Conservation (phyloP, 2,113 vertebrate species). For the Melanocharis versteri region DNA sequence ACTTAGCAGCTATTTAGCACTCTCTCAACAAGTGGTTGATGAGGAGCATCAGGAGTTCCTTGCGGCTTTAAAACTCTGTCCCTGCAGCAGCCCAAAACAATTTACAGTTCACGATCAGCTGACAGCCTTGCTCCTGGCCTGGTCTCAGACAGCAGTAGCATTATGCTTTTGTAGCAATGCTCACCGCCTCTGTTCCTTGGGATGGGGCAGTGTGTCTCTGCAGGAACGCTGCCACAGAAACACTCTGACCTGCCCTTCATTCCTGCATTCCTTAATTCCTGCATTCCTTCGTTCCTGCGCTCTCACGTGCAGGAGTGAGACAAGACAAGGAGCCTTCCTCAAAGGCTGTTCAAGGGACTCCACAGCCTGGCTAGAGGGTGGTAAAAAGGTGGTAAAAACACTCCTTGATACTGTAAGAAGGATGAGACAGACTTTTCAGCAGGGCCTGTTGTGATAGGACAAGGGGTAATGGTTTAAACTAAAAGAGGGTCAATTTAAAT, state of each 20-base stretch:
- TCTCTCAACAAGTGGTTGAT: not conserved
- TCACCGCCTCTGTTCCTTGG: not conserved
- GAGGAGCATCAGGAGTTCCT: not conserved
- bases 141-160: not conserved
- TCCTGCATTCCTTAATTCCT: too few relatives aligned
- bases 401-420: not conserved
- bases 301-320: not conserved
- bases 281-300: too few relatives aligned
- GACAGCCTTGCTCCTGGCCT: not conserved
- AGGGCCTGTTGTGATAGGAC: not conserved
- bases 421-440: not conserved
- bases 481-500: not conserved
- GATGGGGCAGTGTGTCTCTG: not conserved
- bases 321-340: not conserved
- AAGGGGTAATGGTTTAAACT: not conserved
- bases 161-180: not conserved
- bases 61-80: not conserved
- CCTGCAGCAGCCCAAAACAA: not conserved
- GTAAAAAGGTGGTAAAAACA: not conserved
- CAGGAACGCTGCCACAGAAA: not conserved
- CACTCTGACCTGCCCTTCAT: not conserved
- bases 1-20: not conserved
- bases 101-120: not conserved
- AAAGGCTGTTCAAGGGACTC: not conserved
- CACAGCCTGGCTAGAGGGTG: not conserved